Conservation (phyloP, 2,888 invertebrate genomes). For the Bombylius major region DNA sequence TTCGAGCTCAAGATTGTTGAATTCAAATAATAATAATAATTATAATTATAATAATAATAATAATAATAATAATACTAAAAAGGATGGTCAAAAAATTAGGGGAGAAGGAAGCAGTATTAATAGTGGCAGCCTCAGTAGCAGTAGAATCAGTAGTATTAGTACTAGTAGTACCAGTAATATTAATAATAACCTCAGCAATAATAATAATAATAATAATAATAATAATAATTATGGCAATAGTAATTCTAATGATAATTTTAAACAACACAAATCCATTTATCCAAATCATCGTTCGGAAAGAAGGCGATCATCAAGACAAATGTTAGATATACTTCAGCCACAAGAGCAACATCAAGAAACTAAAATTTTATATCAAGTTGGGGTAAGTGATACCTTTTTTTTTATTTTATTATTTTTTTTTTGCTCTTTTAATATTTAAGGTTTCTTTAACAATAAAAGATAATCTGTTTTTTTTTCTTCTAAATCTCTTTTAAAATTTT, state of each 20-base stretch:
- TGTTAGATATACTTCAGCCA: slow-evolving; percentile 40
- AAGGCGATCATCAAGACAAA: slow-evolving; percentile 35
- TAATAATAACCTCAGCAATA: no score
- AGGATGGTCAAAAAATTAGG: no score
- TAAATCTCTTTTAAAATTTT: no score
- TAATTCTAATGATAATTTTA: slow-evolving; percentile 1
- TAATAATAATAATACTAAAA: no score
- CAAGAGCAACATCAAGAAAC: slow-evolving; percentile 29
- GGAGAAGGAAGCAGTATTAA: not conserved
- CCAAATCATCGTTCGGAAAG: slow-evolving; percentile 22
- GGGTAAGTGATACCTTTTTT: slow-evolving; percentile 28
- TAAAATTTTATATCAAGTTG: slow-evolving; percentile 52
- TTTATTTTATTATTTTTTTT: not conserved
- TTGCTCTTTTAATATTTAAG: not conserved
- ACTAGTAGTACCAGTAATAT: no score
- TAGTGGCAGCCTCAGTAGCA: not conserved
- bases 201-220: slow-evolving; percentile 21
- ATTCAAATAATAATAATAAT: no score
- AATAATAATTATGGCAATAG: slow-evolving; percentile 11
- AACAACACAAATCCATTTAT: slow-evolving; percentile 4
- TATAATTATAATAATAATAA: no score
- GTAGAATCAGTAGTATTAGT: no score
- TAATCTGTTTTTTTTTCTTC: no score
- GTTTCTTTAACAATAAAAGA: no score
- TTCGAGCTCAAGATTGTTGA: not conserved